These are phyloP conservation scores for Ondatra zibethicus DNA, from an alignment of 2,113 vertebrate species.

Conservation along the genomic window DNA sequence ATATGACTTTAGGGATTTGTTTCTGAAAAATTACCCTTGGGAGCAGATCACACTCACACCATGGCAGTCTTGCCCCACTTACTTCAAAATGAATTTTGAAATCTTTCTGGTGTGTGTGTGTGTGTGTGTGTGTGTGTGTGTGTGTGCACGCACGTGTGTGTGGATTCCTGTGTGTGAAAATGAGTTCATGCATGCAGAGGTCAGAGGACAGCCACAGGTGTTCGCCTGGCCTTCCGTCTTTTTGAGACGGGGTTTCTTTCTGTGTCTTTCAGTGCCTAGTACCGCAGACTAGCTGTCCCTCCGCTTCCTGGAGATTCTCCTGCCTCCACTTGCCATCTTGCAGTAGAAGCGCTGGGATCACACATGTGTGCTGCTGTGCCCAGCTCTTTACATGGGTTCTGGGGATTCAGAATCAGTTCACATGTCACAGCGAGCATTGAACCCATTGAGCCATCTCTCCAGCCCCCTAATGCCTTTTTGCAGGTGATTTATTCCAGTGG, in stretches of 20 bases:
- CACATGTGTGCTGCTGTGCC: too few relatives aligned
- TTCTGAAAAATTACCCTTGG: background rate
- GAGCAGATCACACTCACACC: background rate
- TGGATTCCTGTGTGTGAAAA: background rate
- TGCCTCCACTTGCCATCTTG: background rate
- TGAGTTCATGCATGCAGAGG: too few relatives aligned
- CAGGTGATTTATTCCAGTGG: background rate
- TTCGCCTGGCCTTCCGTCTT: background rate
- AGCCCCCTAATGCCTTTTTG: background rate
- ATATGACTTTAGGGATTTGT: background rate
- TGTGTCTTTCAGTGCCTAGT: background rate
- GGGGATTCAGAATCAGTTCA: background rate
- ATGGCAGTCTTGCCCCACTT: background rate
- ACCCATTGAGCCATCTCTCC: background rate
- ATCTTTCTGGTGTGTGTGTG: background rate
- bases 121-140: background rate
- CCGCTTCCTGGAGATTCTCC: background rate
- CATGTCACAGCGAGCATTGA: background rate
- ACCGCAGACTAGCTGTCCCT: too few relatives aligned
- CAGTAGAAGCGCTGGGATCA: background rate
- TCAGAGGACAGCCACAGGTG: background rate
- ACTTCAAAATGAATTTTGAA: background rate
- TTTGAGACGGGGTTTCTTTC: background rate
- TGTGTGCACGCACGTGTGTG: too few relatives aligned
- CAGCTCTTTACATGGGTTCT: background rate